Conservation (phyloP, 2,888 invertebrate genomes). For the Argyresthia albistria region DNA sequence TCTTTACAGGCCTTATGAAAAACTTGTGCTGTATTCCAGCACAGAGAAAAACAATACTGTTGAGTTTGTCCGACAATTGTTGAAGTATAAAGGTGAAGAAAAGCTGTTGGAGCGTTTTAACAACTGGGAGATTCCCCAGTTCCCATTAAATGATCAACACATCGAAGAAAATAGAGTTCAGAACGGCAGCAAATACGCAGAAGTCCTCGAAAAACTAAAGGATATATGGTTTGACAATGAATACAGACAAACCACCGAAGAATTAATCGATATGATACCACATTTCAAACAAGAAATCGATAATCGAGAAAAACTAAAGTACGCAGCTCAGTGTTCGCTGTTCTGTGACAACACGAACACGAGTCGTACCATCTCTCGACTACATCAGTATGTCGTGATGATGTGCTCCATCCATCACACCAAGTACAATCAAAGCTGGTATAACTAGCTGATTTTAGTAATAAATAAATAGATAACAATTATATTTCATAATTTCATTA, state of each 20-base stretch:
- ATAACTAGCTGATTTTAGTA: too few species aligned
- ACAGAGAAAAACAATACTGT: conserved; percentile 72
- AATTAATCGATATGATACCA: conserved; percentile 75
- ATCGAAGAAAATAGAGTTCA: conserved; percentile 76
- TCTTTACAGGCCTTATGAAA: conserved; percentile 75
- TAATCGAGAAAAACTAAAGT: not conserved
- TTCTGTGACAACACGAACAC: too few species aligned
- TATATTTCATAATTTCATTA: too few species aligned
- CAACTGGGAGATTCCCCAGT: conserved; percentile 82
- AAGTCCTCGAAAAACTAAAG: conserved; percentile 78
- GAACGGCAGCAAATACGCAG: conserved; percentile 76
- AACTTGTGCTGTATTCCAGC: conserved; percentile 75
- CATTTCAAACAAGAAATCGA: conserved; percentile 7
- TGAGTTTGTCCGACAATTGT: conserved; percentile 81
- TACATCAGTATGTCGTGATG: too few species aligned
- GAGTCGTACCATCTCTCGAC: too few species aligned
- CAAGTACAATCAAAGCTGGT: too few species aligned
- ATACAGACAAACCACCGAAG: conserved; percentile 77
- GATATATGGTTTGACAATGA: conserved; percentile 86
- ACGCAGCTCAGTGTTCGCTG: too few species aligned
- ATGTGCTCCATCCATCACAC: too few species aligned
- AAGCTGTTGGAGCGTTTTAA: conserved; percentile 76
- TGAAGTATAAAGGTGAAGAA: conserved; percentile 83
- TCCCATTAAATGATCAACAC: conserved; percentile 85
- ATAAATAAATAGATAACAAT: too few species aligned